Conservation (phyloP, 2,113 vertebrate species). For the Lates calcarifer region DNA sequence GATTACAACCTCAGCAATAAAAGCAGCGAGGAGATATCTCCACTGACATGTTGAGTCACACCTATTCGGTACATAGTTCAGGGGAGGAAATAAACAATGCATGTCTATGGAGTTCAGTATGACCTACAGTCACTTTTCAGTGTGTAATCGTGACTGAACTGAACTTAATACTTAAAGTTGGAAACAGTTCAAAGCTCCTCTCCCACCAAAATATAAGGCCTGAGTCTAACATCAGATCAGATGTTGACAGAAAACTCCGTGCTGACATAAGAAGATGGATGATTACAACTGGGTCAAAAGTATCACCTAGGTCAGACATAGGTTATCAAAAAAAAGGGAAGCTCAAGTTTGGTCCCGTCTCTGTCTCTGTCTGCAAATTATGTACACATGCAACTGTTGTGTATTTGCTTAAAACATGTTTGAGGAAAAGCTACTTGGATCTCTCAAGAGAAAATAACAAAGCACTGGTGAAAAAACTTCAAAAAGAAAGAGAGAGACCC, state of each 20-base stretch:
- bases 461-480: neutral
- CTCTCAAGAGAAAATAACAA: neutral
- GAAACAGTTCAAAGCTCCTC: neutral
- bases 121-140: neutral
- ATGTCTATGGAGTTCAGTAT: neutral
- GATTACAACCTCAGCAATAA: neutral
- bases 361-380: constrained; percentile 6
- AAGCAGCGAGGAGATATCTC: neutral
- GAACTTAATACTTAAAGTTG: neutral
- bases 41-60: neutral
- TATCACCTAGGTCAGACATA: neutral
- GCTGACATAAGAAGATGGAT: constrained; percentile 1
- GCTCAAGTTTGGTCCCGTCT: neutral
- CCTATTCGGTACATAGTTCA: neutral
- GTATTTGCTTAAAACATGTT: neutral
- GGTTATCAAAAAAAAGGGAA: neutral
- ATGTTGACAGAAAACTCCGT: neutral
- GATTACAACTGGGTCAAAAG: neutral
- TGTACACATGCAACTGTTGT: neutral
- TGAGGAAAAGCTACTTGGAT: neutral
- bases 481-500: neutral
- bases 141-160: too few species aligned
- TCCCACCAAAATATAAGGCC: neutral
- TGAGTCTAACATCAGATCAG: constrained; percentile 1
- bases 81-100: too few species aligned